phyloP scores from a whole-genome alignment of 2,113 vertebrate species.

The Cheirogaleus medius region DNA sequence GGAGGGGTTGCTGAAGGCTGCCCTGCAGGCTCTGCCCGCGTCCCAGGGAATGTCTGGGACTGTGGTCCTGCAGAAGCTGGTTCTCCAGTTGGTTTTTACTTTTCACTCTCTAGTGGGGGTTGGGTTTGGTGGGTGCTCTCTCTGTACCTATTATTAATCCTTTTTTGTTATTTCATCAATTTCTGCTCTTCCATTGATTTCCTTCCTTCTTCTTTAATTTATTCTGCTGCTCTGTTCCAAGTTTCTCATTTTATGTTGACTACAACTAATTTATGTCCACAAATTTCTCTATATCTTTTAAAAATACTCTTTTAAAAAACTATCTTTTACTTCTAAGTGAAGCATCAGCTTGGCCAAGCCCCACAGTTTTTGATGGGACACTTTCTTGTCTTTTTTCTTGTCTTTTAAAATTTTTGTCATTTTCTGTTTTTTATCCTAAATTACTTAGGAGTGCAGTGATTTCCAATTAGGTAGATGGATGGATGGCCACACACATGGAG shows the following conservation, averaged over 20 bases:
- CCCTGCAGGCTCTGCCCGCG: neutral
- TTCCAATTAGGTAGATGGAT: neutral
- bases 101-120: no score
- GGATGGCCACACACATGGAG: neutral
- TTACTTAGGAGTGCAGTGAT: neutral
- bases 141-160: rapidly evolving
- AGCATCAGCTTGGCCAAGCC: neutral
- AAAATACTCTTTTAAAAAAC: neutral
- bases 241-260: neutral
- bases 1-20: no score
- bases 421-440: neutral
- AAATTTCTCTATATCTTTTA: neutral
- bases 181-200: no score
- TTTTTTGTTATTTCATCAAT: neutral
- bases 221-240: neutral
- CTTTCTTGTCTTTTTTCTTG: neutral
- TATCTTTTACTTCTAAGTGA: neutral
- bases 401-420: neutral
- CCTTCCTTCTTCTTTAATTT: no score
- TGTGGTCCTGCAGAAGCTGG: neutral
- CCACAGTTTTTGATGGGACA: neutral
- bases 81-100: neutral
- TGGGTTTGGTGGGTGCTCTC: no score
- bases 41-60: neutral
- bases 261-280: neutral